These are phyloP conservation scores for Antechinus stuartii DNA, from an alignment of 2,113 vertebrate genomes.

Conservation along the genomic window DNA sequence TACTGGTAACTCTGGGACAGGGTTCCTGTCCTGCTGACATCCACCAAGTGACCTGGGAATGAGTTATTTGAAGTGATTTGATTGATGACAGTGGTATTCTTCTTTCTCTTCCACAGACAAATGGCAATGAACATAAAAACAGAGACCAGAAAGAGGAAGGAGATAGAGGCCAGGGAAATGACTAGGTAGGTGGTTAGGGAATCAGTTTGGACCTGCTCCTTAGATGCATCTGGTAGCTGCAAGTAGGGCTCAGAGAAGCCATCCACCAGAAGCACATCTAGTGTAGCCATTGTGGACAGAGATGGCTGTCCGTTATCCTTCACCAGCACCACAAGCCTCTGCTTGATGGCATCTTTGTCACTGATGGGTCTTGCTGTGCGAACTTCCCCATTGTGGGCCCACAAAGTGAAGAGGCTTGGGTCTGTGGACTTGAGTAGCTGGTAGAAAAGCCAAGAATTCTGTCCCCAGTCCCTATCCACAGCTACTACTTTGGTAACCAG, in stretches of 20 bases:
- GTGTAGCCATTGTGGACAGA: constrained; percentile 84
- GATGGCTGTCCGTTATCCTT: constrained; percentile 85
- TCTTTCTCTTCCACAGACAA: not conserved
- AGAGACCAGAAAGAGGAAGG: not conserved
- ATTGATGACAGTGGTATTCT: not conserved
- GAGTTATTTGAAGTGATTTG: not conserved
- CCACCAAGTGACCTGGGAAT: not conserved
- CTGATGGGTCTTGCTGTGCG: constrained; percentile 37
- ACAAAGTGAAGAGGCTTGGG: constrained; percentile 74
- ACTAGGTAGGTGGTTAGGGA: constrained; percentile 88
- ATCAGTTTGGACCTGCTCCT: constrained; percentile 77
- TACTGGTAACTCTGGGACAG: not conserved
- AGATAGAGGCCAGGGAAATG: constrained; percentile 83
- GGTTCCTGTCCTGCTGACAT: not conserved
- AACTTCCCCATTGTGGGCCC: constrained; percentile 66
- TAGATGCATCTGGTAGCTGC: constrained; percentile 84
- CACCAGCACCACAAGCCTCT: constrained; percentile 85
- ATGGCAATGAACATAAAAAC: not conserved
- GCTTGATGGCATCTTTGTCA: constrained; percentile 81
- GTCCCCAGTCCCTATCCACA: constrained; percentile 60
- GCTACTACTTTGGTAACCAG: constrained; percentile 81
- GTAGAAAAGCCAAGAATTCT: constrained; percentile 80
- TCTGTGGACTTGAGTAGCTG: constrained; percentile 83
- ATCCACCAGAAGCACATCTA: constrained; percentile 87
- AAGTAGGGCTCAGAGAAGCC: constrained; percentile 78